Conservation (phyloP, 1,140 invertebrate species). For the Chironomus striatipennis region DNA sequence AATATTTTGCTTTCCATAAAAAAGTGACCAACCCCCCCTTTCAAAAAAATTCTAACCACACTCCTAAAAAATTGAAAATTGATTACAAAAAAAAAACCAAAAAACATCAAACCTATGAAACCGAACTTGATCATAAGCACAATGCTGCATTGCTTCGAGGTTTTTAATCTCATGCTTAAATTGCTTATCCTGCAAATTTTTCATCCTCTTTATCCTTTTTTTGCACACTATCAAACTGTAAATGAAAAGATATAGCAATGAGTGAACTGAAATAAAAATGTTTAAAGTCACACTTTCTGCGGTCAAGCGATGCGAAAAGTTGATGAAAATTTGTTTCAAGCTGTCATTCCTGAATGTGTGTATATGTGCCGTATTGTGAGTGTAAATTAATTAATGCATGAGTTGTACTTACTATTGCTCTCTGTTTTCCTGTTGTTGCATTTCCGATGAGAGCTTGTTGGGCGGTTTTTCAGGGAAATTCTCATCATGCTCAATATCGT, state of each 20-base stretch:
- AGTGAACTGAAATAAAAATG: background rate
- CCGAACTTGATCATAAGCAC: constrained; percentile 24
- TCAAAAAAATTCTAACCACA: too few species aligned
- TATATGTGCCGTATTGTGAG: background rate
- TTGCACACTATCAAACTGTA: constrained; percentile 11
- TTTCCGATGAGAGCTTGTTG: too few species aligned
- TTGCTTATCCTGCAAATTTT: constrained; percentile 1
- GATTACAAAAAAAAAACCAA: too few species aligned
- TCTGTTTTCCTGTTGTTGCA: too few species aligned
- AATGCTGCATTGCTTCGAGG: constrained; percentile 24
- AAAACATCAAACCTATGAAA: constrained; percentile 18
- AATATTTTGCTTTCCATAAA: too few species aligned
- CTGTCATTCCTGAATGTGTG: background rate
- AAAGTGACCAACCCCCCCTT: too few species aligned
- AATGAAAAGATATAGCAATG: too few species aligned
- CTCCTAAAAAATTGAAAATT: too few species aligned
- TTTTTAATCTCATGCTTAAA: constrained; percentile 23
- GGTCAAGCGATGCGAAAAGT: background rate
- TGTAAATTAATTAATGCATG: background rate
- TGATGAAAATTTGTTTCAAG: background rate
- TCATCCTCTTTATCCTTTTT: background rate
- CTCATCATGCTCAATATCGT: too few species aligned
- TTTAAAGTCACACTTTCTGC: background rate
- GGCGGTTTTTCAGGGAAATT: too few species aligned
- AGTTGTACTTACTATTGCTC: too few species aligned